Evolutionary conservation across 2,797 vertebrate genomes (phyloP).

Genomic region (Cynopterus sphinx): DNA sequence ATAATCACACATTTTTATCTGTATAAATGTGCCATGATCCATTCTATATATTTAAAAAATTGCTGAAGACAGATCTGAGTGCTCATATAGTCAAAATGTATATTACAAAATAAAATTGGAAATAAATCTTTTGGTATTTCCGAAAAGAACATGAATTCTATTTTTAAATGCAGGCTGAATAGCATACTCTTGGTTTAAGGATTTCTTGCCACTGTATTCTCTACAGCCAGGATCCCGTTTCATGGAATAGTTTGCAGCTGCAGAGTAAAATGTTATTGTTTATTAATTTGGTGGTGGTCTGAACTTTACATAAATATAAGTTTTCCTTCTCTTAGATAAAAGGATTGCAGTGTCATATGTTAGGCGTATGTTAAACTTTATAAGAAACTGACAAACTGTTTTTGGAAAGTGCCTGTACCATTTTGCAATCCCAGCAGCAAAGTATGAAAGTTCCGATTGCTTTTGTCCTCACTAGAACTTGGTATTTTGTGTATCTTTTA

Average conservation of each 20-base stretch:
- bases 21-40: neutral
- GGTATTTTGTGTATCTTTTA: neutral
- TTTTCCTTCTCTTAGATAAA: neutral
- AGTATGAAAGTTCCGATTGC: neutral
- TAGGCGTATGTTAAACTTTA: neutral
- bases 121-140: slow-evolving; percentile 25
- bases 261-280: slow-evolving; percentile 27
- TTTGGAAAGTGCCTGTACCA: neutral
- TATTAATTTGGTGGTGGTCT: neutral
- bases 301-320: neutral
- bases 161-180: neutral
- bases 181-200: neutral
- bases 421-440: neutral
- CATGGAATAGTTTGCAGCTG: neutral
- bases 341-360: neutral
- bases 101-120: slow-evolving; percentile 11
- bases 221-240: neutral
- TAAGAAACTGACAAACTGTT: neutral
- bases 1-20: neutral
- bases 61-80: neutral
- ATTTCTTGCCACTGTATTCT: neutral
- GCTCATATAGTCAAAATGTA: neutral
- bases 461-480: neutral
- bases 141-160: neutral
- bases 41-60: neutral